These are phyloP conservation scores for Lytechinus variegatus DNA, from an alignment of 35 echinoderm and acorn worm genomes.

Conservation along the genomic window DNA sequence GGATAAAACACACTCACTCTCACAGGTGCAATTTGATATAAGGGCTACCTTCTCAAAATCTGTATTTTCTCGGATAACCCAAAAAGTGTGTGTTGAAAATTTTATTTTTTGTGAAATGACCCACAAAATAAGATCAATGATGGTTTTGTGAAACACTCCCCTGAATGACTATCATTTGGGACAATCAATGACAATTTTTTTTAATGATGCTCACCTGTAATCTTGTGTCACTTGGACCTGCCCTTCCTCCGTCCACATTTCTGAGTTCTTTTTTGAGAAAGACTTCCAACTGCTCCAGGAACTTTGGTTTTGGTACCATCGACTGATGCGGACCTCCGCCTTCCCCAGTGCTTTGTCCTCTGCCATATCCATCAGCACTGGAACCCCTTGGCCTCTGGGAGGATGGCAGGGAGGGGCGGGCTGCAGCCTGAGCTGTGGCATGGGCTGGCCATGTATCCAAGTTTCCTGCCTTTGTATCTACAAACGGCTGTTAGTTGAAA, in stretches of 20 bases:
- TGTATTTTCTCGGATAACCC: too few relatives aligned
- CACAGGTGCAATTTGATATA: too few relatives aligned
- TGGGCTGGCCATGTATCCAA: constrained; percentile 96
- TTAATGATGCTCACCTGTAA: constrained; percentile 68
- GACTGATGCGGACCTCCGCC: constrained; percentile 69
- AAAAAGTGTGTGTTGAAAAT: too few relatives aligned
- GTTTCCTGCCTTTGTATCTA: constrained; percentile 87
- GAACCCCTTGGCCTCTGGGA: constrained; percentile 49
- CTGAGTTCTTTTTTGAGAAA: constrained; percentile 93
- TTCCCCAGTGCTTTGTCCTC: constrained; percentile 9
- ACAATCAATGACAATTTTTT: too few relatives aligned
- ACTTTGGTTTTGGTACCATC: constrained; percentile 88
- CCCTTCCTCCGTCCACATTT: constrained; percentile 60
- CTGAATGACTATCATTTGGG: too few relatives aligned
- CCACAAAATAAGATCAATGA: too few relatives aligned
- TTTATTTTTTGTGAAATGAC: too few relatives aligned
- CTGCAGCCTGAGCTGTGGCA: constrained; percentile 82
- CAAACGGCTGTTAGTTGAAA: constrained; percentile 70
- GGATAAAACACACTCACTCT: too few relatives aligned
- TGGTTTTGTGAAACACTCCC: too few relatives aligned
- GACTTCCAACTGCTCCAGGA: constrained; percentile 88
- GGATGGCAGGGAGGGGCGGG: constrained; percentile 53
- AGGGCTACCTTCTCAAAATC: too few relatives aligned
- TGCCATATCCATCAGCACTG: constrained; percentile 2
- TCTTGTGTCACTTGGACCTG: constrained; percentile 80